Base-by-base conservation (phyloP, 1,140 invertebrate species). In the Hesperophylax magnus region DNA sequence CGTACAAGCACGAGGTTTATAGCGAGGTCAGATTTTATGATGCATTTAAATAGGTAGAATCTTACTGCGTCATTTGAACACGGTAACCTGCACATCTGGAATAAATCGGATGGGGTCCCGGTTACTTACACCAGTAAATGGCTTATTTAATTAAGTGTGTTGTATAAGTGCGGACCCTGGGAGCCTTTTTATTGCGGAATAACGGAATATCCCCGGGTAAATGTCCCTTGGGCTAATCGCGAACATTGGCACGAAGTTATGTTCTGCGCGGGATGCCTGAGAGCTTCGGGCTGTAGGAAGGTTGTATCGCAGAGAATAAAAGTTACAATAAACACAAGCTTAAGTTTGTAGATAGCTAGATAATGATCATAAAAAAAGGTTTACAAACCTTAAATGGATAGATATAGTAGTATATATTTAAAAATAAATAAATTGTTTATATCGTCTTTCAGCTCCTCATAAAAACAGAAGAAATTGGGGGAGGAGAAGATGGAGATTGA, bases 181-280 rank as follows among this genome's bases (percentile, higher is more conserved):
- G 31, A 47, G 56, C 27, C 27, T 76, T 76, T 74, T 76, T 58
- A 76, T 76, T 39, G 72, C 54, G 22, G 34, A 54, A 22, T 78
- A 78, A 78, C 76, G 76, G 76, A 61, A 67, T 52, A 34, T 53
- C 39, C 17, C 54, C 60, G 76, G 76, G 76, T 78, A 78, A 77
- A 78, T 78, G 76, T 78, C 76, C 76, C 65, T 78, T 78, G 61
- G 60, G 63, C 58, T 76, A 76, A 60, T 76, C 72, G 72, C 72
- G 72, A 76, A 58, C 72, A 39, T 76, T 76, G 72, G 27, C 72
- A 76, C 34, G 72, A 74, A 24, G 69, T 53, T 72, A 14, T 61
- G 22, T 67, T 31, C 9, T 22, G 14, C 27, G 24, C 39, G 6
- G 39, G 39, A 47, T 47, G 11, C 56, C n/a, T 14, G 56, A 47